These are phyloP conservation scores for Clunio marinus DNA, from an alignment of 2,888 invertebrate genomes.

Conservation along the genomic window DNA sequence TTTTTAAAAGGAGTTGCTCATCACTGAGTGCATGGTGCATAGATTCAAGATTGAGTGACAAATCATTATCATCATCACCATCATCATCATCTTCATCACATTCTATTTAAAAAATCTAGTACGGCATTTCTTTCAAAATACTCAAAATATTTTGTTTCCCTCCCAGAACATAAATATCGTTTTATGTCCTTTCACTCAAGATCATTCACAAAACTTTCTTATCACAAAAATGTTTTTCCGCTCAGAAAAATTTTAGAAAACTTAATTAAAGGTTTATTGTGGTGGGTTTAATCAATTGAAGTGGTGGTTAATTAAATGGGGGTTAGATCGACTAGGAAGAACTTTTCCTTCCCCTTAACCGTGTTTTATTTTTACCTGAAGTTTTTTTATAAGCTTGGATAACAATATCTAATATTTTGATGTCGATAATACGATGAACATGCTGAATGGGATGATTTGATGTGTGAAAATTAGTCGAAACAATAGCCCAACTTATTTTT, in stretches of 20 bases:
- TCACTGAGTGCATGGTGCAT: constrained; percentile 7
- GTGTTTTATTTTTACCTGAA: background rate
- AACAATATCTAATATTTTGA: background rate
- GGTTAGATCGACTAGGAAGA: constrained; percentile 8
- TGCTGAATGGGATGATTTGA: constrained; percentile 1
- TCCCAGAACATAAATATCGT: too few relatives aligned
- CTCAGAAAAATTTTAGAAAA: background rate
- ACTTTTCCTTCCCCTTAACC: background rate
- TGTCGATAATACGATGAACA: constrained; percentile 1
- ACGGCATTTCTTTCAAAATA: constrained; percentile 12
- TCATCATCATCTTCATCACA: constrained; percentile 8
- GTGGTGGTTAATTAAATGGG: background rate
- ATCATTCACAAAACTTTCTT: background rate
- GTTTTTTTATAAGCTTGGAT: background rate
- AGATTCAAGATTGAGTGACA: background rate
- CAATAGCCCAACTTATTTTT: constrained; percentile 89
- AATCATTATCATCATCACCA: background rate
- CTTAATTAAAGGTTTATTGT: constrained; percentile 8
- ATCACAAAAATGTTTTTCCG: constrained; percentile 16
- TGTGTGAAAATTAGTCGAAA: constrained; percentile 50
- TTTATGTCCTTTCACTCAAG: background rate
- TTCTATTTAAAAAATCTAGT: constrained; percentile 1
- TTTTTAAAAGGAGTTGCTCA: background rate
- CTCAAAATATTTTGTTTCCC: background rate
- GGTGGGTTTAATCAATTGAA: constrained; percentile 14